Base-by-base conservation (phyloP, 2,113 vertebrate species). In the Telmatochromis sp. region DNA sequence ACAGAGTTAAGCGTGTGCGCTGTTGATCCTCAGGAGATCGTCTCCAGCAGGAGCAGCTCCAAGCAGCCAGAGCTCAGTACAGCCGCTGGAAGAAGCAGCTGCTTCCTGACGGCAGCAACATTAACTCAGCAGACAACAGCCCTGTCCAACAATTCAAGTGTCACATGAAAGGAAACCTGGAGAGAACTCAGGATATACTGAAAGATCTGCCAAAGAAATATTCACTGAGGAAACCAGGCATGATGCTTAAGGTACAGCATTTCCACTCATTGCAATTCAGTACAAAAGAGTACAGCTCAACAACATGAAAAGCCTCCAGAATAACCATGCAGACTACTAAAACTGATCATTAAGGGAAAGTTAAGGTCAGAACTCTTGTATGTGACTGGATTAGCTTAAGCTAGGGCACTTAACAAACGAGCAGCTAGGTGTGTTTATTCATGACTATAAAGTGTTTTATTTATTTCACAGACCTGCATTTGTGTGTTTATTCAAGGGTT, bases 141-240 rank as follows among this genome's bases (percentile, higher is more conserved):
- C 12, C 17, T 13, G 19, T 92, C 28, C 21, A 88, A 12, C 88
- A 92, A 55, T 95, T 96, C 84, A 94, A 87, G 82, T 92, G 91
- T 84, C 91, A 95, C 86, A 89, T 90, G 91, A 82, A 49, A 45
- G 65, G 47, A 92, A 89, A 94, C 45, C 91, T 92, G 2, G 91
- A 91, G 49, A 94, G 88, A 49, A 78, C 87, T 80, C 89, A 90
- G 8, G 92, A 89, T 11, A 89, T 95, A 14, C 87, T 95, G 78
- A 93, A 95, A 47, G 95, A 95, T 68, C 87, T 90, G 26, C 93
- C 88, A 1, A 54, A 49, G 88, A 96, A 94, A 60, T 83, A 58
- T 51, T 95, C 94, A 5, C 80, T 94, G 11, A 90, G 89, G 83
- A 94, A 57, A 47, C 80, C 92, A 85, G 94, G 92, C 40, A 90